Percentiles rank a stretch among this genome's conserved stretches.
phyloP scores from a whole-genome alignment of 2,888 invertebrate species.

The Thereva nobilitata region DNA sequence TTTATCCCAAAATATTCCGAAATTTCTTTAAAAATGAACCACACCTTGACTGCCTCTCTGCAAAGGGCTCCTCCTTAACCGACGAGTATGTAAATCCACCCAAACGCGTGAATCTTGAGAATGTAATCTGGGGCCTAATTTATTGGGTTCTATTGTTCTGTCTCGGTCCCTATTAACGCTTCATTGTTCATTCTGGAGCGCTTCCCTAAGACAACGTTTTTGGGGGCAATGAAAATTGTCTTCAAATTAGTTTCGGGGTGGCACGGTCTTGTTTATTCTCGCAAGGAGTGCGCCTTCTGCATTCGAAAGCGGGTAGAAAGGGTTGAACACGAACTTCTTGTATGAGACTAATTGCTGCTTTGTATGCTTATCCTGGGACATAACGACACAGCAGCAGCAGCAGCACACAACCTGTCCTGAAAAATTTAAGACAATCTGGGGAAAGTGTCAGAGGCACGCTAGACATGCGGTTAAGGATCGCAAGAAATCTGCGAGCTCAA shows the following conservation, averaged over 20 bases:
- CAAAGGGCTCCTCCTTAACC: too few species aligned
- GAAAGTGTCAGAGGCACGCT: too few species aligned
- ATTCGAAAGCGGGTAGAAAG: conserved; percentile 9
- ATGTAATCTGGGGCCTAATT: conserved; percentile 30
- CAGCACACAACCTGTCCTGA: not conserved
- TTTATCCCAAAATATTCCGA: too few species aligned
- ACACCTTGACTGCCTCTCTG: too few species aligned
- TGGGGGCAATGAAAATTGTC: conserved; percentile 19
- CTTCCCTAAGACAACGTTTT: conserved; percentile 18
- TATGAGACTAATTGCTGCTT: not conserved
- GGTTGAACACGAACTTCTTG: not conserved
- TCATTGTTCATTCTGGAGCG: conserved; percentile 36
- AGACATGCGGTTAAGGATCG: too few species aligned
- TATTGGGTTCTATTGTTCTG: conserved; percentile 37
- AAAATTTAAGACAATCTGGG: too few species aligned
- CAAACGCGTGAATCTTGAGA: conserved; percentile 21
- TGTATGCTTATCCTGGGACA: not conserved
- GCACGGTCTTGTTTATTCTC: not conserved
- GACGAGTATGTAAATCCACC: too few species aligned
- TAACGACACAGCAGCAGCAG: not conserved
- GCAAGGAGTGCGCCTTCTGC: conserved; percentile 2
- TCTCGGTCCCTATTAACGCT: conserved; percentile 33
- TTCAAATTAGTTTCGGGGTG: conserved; percentile 30
- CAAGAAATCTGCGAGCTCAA: too few species aligned
- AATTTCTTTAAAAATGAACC: too few species aligned